phyloP scores from a whole-genome alignment of 2,113 vertebrate species.

The Hippolais icterina region DNA sequence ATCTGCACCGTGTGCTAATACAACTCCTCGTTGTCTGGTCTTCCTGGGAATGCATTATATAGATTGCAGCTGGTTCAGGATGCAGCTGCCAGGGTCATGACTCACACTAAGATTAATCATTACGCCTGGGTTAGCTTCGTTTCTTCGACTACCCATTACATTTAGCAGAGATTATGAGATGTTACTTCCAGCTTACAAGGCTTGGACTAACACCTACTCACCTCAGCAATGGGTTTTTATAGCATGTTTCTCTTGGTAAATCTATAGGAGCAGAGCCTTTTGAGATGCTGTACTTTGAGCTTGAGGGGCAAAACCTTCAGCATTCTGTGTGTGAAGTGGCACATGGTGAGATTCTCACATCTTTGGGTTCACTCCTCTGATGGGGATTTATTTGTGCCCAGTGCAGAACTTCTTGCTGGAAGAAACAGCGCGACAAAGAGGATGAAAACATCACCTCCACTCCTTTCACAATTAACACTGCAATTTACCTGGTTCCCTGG shows the following conservation, averaged over 20 bases:
- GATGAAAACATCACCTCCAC: background rate
- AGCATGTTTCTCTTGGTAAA: conserved; percentile 40
- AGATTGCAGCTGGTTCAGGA: conserved; percentile 77
- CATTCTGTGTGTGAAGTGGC: background rate
- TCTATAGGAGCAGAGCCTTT: conserved; percentile 41
- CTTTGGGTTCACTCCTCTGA: background rate
- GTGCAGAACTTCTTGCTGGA: background rate
- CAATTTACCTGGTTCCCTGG: background rate
- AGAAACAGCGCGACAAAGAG: background rate
- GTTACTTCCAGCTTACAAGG: conserved; percentile 77
- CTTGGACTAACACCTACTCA: conserved; percentile 68
- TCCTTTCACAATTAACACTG: background rate
- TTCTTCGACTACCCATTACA: conserved; percentile 74
- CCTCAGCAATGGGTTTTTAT: conserved; percentile 49
- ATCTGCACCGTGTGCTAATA: conserved; percentile 66
- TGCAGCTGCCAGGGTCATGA: conserved; percentile 74
- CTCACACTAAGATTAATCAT: conserved; percentile 78
- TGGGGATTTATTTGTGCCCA: background rate
- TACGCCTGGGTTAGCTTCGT: conserved; percentile 73
- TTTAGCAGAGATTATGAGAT: conserved; percentile 76
- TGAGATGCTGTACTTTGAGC: conserved; percentile 26
- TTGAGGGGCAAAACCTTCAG: background rate
- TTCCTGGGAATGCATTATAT: conserved; percentile 76
- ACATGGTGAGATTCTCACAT: background rate
- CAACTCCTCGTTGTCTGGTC: conserved; percentile 70